Conservation (phyloP, 2,888 invertebrate genomes). For the Artemia sinica region DNA sequence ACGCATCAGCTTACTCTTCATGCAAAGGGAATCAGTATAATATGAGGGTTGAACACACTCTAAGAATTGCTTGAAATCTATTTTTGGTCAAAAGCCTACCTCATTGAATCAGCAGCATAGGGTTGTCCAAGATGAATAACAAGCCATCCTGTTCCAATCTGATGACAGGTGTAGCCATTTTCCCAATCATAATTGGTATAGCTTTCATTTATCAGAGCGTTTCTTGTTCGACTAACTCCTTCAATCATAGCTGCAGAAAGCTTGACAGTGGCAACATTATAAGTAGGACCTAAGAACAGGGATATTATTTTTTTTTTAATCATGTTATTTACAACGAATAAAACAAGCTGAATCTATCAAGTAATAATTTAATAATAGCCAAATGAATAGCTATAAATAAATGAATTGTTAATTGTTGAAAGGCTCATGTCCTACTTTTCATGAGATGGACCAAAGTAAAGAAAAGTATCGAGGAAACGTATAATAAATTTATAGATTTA, state of each 20-base stretch:
- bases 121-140: constrained; percentile 91
- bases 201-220: constrained; percentile 89
- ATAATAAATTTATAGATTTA: too few relatives aligned
- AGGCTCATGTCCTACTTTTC: too few relatives aligned
- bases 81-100: constrained; percentile 32
- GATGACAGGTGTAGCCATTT: constrained; percentile 93
- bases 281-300: constrained; percentile 45
- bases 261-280: constrained; percentile 80
- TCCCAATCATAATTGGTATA: constrained; percentile 94
- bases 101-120: constrained; percentile 71
- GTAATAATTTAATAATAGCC: constrained; percentile 10
- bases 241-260: constrained; percentile 84
- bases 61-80: too few relatives aligned
- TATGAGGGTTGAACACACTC: too few relatives aligned
- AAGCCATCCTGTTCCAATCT: constrained; percentile 81
- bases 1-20: too few relatives aligned
- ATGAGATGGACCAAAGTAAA: too few relatives aligned
- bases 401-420: too few relatives aligned
- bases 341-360: background rate
- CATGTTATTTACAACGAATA: background rate
- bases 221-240: constrained; percentile 79
- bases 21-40: too few relatives aligned
- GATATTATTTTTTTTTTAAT: constrained; percentile 9
- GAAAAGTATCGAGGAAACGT: too few relatives aligned
- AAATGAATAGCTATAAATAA: too few relatives aligned